These are phyloP conservation scores for Triops cancriformis DNA, from an alignment of 1,140 invertebrate genomes.

Conservation along the genomic window DNA sequence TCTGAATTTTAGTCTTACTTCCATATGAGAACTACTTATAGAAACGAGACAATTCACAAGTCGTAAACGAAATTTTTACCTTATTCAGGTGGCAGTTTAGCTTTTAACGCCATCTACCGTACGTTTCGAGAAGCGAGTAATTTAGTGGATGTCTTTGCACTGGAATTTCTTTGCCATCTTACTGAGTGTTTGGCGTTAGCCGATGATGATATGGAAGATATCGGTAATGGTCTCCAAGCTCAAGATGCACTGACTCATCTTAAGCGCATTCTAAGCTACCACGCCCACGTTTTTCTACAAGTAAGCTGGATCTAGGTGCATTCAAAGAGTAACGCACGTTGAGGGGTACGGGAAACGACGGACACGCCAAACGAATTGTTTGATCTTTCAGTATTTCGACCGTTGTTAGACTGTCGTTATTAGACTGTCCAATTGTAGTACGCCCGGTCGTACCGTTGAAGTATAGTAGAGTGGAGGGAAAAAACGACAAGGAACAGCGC, in stretches of 20 bases:
- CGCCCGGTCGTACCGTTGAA: no score
- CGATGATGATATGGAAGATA: neutral
- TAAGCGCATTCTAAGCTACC: slow-evolving; percentile 10
- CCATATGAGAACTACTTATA: no score
- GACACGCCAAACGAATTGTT: neutral
- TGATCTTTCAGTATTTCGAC: no score
- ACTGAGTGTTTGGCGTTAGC: slow-evolving; percentile 14
- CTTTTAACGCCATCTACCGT: slow-evolving; percentile 21
- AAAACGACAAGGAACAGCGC: no score
- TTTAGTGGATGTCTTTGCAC: slow-evolving; percentile 11
- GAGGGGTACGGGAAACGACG: neutral
- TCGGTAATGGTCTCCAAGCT: neutral
- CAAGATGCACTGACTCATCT: slow-evolving; percentile 16
- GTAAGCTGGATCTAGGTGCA: neutral
- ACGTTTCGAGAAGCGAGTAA: slow-evolving; percentile 17
- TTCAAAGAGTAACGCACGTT: neutral
- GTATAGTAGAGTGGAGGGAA: no score
- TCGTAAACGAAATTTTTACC: neutral
- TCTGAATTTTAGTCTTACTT: neutral
- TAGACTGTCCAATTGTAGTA: no score
- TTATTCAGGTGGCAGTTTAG: neutral
- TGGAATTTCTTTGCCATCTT: slow-evolving; percentile 24
- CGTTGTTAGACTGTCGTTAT: no score
- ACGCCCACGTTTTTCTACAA: neutral
- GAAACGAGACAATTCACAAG: no score